Base-by-base conservation (phyloP, 2,113 vertebrate genomes). In the Salvelinus namaycush region DNA sequence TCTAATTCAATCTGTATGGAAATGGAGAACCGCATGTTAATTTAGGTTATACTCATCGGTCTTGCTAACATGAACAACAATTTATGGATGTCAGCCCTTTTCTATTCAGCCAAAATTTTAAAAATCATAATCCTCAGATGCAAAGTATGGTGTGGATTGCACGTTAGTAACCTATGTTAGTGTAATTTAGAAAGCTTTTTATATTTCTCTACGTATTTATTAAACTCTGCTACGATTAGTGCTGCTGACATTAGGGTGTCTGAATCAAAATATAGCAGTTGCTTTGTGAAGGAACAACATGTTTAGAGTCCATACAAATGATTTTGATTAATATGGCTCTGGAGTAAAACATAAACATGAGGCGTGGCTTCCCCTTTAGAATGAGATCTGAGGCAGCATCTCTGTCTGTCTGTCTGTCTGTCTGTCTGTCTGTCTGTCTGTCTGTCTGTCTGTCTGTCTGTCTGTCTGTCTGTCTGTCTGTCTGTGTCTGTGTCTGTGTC, bases 291-390 rank as follows among this genome's bases (percentile, higher is more conserved):
- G 67, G 60, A 64, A 49, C 65, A 70, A 65, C 29, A 72, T 73
- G 31, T 65, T 48, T 12, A 4, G 6, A 59, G 66, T 39, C 73
- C 74, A 39, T 65, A 44, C 64, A 70, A 29, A 24, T 83, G 73
- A 86, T 80, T 77, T 83, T 77, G 76, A 34, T 34, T 34, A 34
- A 6, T 6, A 34, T 31, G 14, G 54, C 27, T 16, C 31, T 59
- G 75, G 68, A 64, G 74, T 73, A 83, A 73, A 70, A 67, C 75
- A 73, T 75, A 66, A 27, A 76, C 76, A 81, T 78, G 73, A 67
- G 60, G 59, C 6, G 3, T 31, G 27, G 16, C 22, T 48, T 34
- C 0, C 20, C 65, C 26, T 72, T 48, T 57, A 72, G 54, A 31
- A 49, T 49, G 39, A 66, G 64, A 78, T 75, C 72, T 73, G 26